Percentiles rank a stretch among this genome's conserved stretches.
Evolutionary conservation across 2,113 vertebrate species (phyloP).

Genomic region (Rhinoptilus africanus): DNA sequence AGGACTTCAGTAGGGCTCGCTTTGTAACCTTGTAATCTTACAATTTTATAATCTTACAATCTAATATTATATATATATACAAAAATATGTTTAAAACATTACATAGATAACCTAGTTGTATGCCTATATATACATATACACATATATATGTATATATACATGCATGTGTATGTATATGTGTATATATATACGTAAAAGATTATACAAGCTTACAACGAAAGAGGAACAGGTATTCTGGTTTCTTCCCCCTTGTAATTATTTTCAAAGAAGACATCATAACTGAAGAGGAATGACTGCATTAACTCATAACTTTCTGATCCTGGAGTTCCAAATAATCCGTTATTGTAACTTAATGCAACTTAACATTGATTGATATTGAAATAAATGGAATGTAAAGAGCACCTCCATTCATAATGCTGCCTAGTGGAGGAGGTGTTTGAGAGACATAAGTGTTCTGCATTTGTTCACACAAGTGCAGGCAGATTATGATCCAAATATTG

Average conservation of each 20-base stretch:
- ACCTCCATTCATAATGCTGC: neutral
- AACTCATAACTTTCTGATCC: neutral
- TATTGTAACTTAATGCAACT: neutral
- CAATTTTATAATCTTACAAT: neutral
- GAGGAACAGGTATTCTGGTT: neutral
- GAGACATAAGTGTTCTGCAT: neutral
- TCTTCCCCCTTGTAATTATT: neutral
- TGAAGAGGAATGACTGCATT: neutral
- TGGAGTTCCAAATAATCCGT: neutral
- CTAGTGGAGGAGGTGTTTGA: neutral
- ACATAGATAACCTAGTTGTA: neutral
- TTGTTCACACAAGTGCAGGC: no score
- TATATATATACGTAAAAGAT: neutral
- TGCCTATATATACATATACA: neutral
- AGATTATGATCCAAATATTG: no score
- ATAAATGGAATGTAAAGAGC: neutral
- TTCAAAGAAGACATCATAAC: neutral
- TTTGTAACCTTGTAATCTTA: neutral
- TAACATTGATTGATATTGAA: neutral
- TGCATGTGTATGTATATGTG: neutral
- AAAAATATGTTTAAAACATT: neutral
- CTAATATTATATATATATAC: neutral
- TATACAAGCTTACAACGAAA: neutral
- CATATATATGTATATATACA: rapidly evolving
- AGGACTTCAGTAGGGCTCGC: neutral